phyloP scores from a whole-genome alignment of 2,888 invertebrate species.

The Thereva nobilitata region DNA sequence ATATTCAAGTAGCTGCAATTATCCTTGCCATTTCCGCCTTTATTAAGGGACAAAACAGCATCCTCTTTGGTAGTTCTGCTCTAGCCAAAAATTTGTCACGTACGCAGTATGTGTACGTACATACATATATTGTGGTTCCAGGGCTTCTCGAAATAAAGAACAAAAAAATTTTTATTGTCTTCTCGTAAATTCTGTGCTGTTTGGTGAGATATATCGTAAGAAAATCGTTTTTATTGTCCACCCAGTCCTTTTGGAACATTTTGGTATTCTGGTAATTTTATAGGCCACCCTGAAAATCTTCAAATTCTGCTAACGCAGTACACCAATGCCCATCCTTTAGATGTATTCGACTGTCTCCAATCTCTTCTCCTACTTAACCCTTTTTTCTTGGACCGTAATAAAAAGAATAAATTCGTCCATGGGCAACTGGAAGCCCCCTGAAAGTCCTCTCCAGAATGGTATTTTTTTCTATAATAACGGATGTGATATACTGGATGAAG shows the following conservation, averaged over 20 bases:
- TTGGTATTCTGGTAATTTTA: slow-evolving; percentile 27
- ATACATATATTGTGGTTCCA: too few species aligned
- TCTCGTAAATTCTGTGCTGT: slow-evolving; percentile 23
- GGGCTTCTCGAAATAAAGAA: too few species aligned
- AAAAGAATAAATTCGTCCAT: slow-evolving; percentile 32
- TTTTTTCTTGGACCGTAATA: slow-evolving; percentile 35
- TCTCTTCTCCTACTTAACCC: slow-evolving; percentile 29
- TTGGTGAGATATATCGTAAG: slow-evolving; percentile 9
- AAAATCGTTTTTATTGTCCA: slow-evolving; percentile 6
- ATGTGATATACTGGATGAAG: slow-evolving; percentile 32
- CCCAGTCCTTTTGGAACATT: neutral
- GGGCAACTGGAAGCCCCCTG: neutral
- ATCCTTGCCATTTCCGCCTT: too few species aligned
- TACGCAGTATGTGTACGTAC: too few species aligned
- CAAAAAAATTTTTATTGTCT: too few species aligned
- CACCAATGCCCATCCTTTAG: too few species aligned
- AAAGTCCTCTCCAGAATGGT: slow-evolving; percentile 18
- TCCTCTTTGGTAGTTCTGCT: too few species aligned
- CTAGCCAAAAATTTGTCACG: too few species aligned
- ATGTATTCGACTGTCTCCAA: slow-evolving; percentile 12
- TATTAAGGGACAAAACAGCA: too few species aligned
- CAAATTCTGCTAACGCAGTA: slow-evolving; percentile 18
- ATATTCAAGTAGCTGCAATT: too few species aligned
- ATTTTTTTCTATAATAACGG: slow-evolving; percentile 25
- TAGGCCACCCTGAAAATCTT: slow-evolving; percentile 27